Evolutionary conservation across 2,797 vertebrate species (phyloP).

Genomic region (Phoeniculus purpureus): DNA sequence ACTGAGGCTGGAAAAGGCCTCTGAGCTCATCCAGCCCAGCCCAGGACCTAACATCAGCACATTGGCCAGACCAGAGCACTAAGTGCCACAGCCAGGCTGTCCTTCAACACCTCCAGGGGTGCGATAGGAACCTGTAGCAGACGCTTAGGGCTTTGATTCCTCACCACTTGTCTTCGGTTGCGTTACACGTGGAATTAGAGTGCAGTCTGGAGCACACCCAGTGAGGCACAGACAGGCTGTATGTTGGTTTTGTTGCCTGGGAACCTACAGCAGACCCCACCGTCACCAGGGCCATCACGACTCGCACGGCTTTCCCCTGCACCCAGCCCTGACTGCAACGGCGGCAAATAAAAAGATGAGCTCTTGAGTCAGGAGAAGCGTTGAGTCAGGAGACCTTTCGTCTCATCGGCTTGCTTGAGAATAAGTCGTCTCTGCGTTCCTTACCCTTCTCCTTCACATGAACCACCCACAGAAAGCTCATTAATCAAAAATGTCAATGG

Average conservation of each 20-base stretch:
- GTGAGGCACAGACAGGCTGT: background rate
- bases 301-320: background rate
- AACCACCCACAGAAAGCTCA: slow-evolving; percentile 25
- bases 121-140: accelerated
- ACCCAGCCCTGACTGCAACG: background rate
- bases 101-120: too few relatives aligned
- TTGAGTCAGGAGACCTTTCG: slow-evolving; percentile 53
- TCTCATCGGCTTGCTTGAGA: background rate
- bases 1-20: too few relatives aligned
- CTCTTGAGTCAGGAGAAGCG: slow-evolving; percentile 15
- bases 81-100: too few relatives aligned
- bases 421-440: background rate
- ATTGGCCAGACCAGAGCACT: too few relatives aligned
- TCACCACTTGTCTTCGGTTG: background rate
- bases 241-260: slow-evolving; percentile 1
- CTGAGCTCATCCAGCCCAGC: too few relatives aligned
- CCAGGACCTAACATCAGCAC: too few relatives aligned
- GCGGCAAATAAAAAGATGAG: background rate
- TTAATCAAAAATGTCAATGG: slow-evolving; percentile 40
- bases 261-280: background rate
- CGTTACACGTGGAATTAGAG: background rate
- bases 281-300: background rate
- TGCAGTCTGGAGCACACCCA: background rate
- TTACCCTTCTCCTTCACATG: background rate
- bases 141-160: background rate